Evolutionary conservation across 2,888 invertebrate species (phyloP).

Genomic region (Octodonta nipae): DNA sequence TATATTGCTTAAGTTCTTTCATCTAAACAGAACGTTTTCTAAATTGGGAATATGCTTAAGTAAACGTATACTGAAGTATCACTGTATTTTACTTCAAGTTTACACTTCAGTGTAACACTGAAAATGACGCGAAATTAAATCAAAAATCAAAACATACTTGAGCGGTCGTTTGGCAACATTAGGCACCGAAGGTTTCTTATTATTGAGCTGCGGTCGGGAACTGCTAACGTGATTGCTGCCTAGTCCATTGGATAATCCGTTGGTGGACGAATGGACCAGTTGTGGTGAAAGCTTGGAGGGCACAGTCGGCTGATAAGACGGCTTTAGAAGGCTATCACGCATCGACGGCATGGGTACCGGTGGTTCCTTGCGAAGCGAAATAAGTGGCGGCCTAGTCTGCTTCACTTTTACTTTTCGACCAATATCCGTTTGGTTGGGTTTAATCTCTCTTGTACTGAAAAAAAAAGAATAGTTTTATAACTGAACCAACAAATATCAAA

Average conservation of each 20-base stretch:
- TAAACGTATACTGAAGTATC: too few relatives aligned
- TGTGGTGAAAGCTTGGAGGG: conserved; percentile 26
- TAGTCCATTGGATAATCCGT: conserved; percentile 27
- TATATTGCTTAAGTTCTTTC: too few relatives aligned
- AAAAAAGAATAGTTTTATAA: too few relatives aligned
- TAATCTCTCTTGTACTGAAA: conserved; percentile 79
- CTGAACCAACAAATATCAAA: too few relatives aligned
- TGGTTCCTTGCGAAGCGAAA: conserved; percentile 21
- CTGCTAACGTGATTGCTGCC: conserved; percentile 35
- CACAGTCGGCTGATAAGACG: conserved; percentile 13
- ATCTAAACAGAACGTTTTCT: too few relatives aligned
- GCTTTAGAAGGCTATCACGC: conserved; percentile 26
- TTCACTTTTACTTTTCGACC: conserved; percentile 77
- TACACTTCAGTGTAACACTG: too few relatives aligned
- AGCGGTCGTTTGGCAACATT: conserved; percentile 63
- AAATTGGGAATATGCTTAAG: too few relatives aligned
- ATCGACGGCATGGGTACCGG: conserved; percentile 19
- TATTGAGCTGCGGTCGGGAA: conserved; percentile 33
- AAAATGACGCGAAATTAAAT: too few relatives aligned
- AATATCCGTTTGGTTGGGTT: conserved; percentile 79
- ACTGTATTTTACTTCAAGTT: too few relatives aligned
- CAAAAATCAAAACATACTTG: too few relatives aligned
- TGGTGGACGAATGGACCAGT: conserved; percentile 23
- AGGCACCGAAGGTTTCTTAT: conserved; percentile 39
- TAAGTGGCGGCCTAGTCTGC: conserved; percentile 25